phyloP scores from a whole-genome alignment of 2,888 invertebrate species.

The Heliconius ismenius region DNA sequence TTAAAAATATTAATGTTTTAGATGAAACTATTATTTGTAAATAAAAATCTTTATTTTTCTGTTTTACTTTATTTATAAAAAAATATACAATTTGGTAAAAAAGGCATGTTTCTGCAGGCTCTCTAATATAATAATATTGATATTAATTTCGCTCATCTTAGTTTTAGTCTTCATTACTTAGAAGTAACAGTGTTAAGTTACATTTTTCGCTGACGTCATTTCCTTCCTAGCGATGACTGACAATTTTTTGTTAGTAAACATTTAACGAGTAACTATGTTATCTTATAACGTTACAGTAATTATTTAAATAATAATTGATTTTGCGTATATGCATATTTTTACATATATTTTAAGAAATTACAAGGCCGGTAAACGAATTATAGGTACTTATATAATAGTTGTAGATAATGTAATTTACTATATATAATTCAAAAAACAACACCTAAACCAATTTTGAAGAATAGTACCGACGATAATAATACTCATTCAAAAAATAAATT shows the following conservation, averaged over 20 bases:
- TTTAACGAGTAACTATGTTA: slow-evolving; percentile 11
- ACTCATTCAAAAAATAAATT: too few relatives aligned
- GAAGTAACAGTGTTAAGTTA: not conserved
- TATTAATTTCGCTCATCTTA: not conserved
- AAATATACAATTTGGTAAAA: not conserved
- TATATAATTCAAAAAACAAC: too few relatives aligned
- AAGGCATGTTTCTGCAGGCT: not conserved
- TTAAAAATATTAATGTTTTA: too few relatives aligned
- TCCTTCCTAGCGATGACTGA: slow-evolving; percentile 25
- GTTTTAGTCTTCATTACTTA: not conserved
- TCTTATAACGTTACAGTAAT: not conserved
- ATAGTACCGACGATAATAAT: too few relatives aligned
- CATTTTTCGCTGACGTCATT: slow-evolving; percentile 29
- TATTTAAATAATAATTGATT: not conserved
- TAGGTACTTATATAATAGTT: too few relatives aligned
- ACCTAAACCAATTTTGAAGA: too few relatives aligned
- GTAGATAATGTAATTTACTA: too few relatives aligned
- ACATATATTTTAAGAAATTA: not conserved
- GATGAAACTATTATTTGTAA: too few relatives aligned
- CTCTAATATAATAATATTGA: not conserved
- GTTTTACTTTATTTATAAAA: not conserved
- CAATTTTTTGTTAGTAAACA: slow-evolving; percentile 11
- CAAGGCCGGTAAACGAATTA: not conserved
- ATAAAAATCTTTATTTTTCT: not conserved
- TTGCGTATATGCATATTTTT: not conserved